A percentile compares a stretch with the other conserved stretches of the same genome.
phyloP scores from a whole-genome alignment of 2,888 invertebrate species.

The Gisinianus flammeolus region DNA sequence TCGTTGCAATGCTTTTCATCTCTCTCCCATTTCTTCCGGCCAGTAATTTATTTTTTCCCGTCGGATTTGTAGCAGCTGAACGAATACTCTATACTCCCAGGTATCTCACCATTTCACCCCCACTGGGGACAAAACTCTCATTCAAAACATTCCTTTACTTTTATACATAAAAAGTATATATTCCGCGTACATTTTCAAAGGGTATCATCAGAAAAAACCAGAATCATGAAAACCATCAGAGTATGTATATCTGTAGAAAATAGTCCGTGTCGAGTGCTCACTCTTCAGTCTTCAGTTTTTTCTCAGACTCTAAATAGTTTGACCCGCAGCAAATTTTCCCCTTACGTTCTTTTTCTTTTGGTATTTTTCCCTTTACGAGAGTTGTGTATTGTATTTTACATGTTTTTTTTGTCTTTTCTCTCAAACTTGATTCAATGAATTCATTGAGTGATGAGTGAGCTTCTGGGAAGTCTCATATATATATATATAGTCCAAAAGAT shows the following conservation, averaged over 20 bases:
- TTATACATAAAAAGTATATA: not conserved
- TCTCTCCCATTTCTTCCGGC: slow-evolving; percentile 84
- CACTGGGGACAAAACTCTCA: not conserved
- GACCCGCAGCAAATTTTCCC: slow-evolving; percentile 15
- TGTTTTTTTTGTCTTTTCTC: not conserved
- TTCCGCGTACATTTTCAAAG: not conserved
- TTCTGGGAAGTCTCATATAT: no score
- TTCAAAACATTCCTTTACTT: not conserved
- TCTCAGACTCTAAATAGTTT: not conserved
- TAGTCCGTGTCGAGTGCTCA: no score
- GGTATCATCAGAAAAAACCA: no score
- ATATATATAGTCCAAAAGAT: no score
- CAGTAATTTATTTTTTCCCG: slow-evolving; percentile 79
- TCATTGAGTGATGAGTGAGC: no score
- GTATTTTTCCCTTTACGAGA: not conserved
- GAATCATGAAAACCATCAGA: slow-evolving; percentile 27
- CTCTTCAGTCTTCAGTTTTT: not conserved
- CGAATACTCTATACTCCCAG: slow-evolving; percentile 88
- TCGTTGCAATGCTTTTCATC: slow-evolving; percentile 53
- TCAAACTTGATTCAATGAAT: no score
- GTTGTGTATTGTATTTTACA: no score
- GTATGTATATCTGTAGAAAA: no score
- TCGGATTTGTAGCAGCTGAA: slow-evolving; percentile 85
- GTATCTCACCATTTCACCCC: slow-evolving; percentile 63
- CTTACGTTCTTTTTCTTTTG: not conserved